These are phyloP conservation scores for Tenualosa thibaudeaui DNA, from an alignment of 2,797 vertebrate genomes.

Conservation along the genomic window DNA sequence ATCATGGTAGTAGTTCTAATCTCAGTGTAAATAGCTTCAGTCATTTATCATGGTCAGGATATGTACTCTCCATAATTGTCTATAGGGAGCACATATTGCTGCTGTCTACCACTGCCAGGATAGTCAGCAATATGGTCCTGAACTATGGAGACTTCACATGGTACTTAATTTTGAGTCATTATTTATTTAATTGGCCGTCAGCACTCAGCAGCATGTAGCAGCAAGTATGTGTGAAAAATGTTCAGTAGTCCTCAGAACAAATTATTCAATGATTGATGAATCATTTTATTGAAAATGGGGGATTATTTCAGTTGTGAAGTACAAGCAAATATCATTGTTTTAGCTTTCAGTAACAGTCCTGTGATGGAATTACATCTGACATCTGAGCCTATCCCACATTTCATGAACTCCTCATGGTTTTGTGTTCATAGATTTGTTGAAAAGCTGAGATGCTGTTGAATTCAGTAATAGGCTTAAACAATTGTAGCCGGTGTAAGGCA, in stretches of 20 bases:
- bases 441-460: slow-evolving; percentile 20
- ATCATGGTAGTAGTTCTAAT: not conserved
- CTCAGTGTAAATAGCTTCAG: not conserved
- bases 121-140: not conserved
- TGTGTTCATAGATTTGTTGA: not conserved
- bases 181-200: not conserved
- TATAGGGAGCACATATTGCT: not conserved
- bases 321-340: not conserved
- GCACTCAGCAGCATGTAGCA: not conserved
- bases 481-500: not conserved
- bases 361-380: not conserved
- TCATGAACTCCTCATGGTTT: not conserved
- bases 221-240: no score
- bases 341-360: not conserved
- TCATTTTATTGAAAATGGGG: not conserved
- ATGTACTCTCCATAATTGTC: not conserved
- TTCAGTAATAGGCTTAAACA: not conserved
- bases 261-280: not conserved
- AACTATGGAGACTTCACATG: not conserved
- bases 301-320: not conserved
- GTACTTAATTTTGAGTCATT: not conserved
- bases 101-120: not conserved
- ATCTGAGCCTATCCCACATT: not conserved
- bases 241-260: not conserved
- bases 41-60: slow-evolving; percentile 15